These are phyloP conservation scores for Choloepus hoffmanni DNA, from an alignment of 2,113 vertebrate genomes.

Conservation along the genomic window DNA sequence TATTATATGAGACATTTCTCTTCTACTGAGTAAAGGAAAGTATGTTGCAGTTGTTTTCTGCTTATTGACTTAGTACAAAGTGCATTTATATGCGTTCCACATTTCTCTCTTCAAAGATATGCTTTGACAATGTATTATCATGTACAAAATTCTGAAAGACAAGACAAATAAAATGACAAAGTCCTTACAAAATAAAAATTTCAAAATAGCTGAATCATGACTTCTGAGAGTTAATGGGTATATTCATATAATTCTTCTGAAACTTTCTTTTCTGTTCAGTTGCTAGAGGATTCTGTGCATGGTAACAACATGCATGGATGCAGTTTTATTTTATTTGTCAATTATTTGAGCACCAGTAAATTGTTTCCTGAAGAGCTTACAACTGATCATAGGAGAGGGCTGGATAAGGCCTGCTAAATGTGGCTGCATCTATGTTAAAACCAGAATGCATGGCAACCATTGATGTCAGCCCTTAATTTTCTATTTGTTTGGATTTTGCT, in stretches of 20 bases:
- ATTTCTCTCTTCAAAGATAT: background rate
- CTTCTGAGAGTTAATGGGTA: background rate
- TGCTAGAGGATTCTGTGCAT: background rate
- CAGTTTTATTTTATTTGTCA: background rate
- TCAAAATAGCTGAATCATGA: background rate
- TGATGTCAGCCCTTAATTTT: background rate
- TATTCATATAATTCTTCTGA: background rate
- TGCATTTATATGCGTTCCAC: background rate
- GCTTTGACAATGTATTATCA: background rate
- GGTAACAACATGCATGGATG: background rate
- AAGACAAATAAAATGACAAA: conserved; percentile 1
- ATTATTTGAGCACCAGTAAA: background rate
- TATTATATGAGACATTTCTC: background rate
- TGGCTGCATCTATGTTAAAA: background rate
- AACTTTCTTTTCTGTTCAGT: background rate
- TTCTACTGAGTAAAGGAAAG: background rate
- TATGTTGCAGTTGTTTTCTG: background rate
- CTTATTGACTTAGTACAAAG: background rate
- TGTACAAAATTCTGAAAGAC: background rate
- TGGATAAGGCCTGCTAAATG: background rate
- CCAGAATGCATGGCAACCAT: background rate
- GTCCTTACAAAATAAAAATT: background rate
- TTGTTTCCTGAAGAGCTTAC: background rate
- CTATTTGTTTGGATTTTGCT: background rate
- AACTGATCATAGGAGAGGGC: background rate